Percentiles rank a stretch among this genome's conserved stretches.
Conservation (phyloP, 2,797 vertebrate genomes). For the Zalophus californianus region DNA sequence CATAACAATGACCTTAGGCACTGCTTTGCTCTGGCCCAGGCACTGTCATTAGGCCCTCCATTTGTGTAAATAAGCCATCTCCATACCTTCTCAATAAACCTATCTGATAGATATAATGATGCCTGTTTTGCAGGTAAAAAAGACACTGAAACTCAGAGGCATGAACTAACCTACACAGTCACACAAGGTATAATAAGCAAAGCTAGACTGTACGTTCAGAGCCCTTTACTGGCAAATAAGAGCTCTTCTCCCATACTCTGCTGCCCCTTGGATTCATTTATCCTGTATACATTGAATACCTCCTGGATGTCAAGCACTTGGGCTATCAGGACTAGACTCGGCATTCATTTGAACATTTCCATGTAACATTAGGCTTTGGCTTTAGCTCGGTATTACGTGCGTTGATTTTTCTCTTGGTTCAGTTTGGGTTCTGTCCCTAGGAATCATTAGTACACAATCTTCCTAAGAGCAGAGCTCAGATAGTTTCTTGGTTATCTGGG, state of each 20-base stretch:
- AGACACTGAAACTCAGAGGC: background rate
- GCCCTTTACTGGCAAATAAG: background rate
- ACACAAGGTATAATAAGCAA: background rate
- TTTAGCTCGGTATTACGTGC: background rate
- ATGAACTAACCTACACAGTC: background rate
- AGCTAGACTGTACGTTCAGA: background rate
- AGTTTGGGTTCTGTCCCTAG: background rate
- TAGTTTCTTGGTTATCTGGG: background rate
- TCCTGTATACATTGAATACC: background rate
- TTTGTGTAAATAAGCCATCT: background rate
- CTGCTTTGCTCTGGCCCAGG: background rate
- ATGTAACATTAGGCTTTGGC: background rate
- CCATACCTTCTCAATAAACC: background rate
- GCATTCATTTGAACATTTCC: background rate
- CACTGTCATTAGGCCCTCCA: background rate
- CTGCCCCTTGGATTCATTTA: background rate
- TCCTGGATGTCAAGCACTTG: background rate
- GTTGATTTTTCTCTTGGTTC: conserved; percentile 1
- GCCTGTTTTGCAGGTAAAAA: background rate
- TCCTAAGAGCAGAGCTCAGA: background rate
- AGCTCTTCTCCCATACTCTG: background rate
- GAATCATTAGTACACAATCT: background rate
- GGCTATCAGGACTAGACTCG: background rate
- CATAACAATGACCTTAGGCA: background rate
- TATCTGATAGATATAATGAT: background rate